Conservation (phyloP, 1,140 invertebrate genomes). For the Andrena cerasifolii region DNA sequence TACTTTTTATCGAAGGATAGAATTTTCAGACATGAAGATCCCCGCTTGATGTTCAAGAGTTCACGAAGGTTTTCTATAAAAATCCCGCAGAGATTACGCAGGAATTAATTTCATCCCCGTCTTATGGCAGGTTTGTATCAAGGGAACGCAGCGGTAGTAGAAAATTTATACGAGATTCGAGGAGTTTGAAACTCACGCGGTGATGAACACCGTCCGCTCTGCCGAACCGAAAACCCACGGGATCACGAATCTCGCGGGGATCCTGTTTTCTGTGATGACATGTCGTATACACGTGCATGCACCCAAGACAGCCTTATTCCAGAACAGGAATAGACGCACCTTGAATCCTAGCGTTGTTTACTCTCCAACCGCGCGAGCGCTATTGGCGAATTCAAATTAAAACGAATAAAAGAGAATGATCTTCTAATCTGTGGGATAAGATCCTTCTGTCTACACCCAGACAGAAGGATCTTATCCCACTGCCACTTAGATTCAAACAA, state of each 20-base stretch:
- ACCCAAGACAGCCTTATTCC: background rate
- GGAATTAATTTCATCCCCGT: conserved; percentile 36
- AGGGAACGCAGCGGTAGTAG: conserved; percentile 23
- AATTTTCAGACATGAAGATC: no score
- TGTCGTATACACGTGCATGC: conserved; percentile 14
- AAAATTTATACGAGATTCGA: conserved; percentile 66
- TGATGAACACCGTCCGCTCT: conserved; percentile 45
- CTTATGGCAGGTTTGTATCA: background rate
- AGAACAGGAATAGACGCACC: no score
- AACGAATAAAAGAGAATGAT: no score
- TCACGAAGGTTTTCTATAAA: background rate
- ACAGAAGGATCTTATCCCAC: no score
- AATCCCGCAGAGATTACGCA: conserved; percentile 16
- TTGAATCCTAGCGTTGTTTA: background rate
- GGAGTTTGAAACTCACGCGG: conserved; percentile 50
- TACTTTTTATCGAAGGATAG: no score
- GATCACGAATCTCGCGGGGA: conserved; percentile 55
- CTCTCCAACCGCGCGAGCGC: no score
- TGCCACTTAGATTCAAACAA: no score
- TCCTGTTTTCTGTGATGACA: conserved; percentile 52
- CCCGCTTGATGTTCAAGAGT: background rate
- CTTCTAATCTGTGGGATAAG: no score
- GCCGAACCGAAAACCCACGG: conserved; percentile 52
- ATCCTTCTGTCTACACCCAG: no score
- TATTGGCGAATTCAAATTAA: no score